phyloP scores from a whole-genome alignment of 2,797 vertebrate genomes.

The Chiroxiphia lanceolata region DNA sequence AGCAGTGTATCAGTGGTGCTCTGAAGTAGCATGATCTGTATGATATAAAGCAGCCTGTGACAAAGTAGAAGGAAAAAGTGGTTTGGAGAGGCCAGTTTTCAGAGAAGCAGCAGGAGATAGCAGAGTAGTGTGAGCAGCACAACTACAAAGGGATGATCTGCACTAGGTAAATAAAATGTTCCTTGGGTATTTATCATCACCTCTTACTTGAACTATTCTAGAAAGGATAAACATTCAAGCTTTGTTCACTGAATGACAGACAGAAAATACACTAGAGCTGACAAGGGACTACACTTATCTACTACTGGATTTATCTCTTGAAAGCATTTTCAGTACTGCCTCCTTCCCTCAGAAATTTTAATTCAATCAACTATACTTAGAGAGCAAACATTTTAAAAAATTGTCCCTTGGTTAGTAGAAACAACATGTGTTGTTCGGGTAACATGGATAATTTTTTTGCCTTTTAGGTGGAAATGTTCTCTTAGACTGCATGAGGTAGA shows the following conservation, averaged over 20 bases:
- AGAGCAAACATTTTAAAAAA: background rate
- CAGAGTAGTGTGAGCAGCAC: background rate
- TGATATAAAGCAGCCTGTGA: background rate
- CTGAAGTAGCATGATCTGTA: background rate
- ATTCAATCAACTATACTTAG: background rate
- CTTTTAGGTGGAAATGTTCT: background rate
- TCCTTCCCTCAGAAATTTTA: background rate
- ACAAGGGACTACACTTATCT: background rate
- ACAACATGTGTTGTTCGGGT: background rate
- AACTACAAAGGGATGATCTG: background rate
- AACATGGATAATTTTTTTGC: background rate
- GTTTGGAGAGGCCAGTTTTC: background rate
- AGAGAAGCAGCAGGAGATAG: background rate
- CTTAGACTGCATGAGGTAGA: background rate
- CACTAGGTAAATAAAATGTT: background rate
- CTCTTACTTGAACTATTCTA: background rate
- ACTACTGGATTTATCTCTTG: background rate
- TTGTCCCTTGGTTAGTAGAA: background rate
- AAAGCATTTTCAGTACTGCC: background rate
- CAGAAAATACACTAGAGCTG: background rate
- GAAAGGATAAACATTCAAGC: background rate
- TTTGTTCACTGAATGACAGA: background rate
- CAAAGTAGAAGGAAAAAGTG: background rate
- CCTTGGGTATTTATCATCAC: background rate
- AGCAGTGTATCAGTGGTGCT: background rate